Conservation (phyloP, 2,797 vertebrate species). For the Cygnus olor region DNA sequence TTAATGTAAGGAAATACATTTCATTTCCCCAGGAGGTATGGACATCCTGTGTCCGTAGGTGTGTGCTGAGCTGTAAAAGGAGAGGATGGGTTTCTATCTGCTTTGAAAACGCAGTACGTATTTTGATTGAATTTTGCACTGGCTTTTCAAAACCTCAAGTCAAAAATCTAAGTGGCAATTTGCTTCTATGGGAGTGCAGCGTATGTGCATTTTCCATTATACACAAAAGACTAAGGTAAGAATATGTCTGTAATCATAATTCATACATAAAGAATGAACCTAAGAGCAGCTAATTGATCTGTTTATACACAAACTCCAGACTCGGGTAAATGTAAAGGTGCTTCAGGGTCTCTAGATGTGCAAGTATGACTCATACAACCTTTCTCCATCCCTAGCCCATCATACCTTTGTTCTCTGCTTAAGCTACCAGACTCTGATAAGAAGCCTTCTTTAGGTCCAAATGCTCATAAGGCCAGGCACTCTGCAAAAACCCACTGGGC, state of each 20-base stretch:
- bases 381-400: not conserved
- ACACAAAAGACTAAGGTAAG: not conserved
- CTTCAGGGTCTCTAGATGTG: not conserved
- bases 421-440: not conserved
- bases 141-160: not conserved
- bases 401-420: not conserved
- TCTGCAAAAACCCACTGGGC: not conserved
- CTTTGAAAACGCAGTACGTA: not conserved
- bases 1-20: not conserved
- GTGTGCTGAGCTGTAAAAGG: not conserved
- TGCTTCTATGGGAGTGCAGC: not conserved
- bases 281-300: not conserved
- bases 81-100: fast-evolving
- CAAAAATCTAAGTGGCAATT: not conserved
- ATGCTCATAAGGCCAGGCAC: fast-evolving
- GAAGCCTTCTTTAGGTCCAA: not conserved
- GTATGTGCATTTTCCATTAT: fast-evolving
- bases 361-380: fast-evolving
- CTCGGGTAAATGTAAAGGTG: not conserved
- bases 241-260: not conserved
- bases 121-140: not conserved
- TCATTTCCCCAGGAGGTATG: not conserved
- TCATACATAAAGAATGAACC: not conserved
- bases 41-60: not conserved
- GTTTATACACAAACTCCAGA: not conserved